Evolutionary conservation across 2,797 vertebrate species (phyloP), one percentile per base, ranked within the genome.

Genomic region (Bradypus variegatus): DNA sequence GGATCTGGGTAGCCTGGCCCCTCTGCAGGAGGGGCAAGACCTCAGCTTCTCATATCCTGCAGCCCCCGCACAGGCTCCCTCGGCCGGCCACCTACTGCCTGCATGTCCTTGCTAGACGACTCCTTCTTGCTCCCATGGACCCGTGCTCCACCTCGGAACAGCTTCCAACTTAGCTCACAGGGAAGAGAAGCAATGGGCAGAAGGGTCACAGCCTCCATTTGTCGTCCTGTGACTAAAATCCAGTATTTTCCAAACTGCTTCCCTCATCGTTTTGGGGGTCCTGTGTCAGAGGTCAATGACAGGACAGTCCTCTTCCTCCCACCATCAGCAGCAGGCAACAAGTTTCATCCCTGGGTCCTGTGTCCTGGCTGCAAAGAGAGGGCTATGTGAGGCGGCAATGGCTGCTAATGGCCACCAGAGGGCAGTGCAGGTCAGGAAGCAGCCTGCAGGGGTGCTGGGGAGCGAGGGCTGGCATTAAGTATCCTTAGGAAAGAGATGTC

Each of bases 401-500:
- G 23, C 53, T 80, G 5, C 1, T 0, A 0, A 0, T 0, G 77
- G 31, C 55, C 96, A 94, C 62, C n/a, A 93, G 94, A 95, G 83
- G 84, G 86, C 93, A 93, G 86, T 60, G 77, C 86, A 90, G 83
- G 88, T 33, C 86, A 94, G 87, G 79, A 77, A 86, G 72, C 38
- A 2, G 38, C 18, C 0, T 0, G 21, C 27, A 45, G 41, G 79
- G 9, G 8, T 6, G 8, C 8, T 21, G 3, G 2, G 6, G 5
- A 41, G 12, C 2, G 13, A 25, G 48, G 9, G 9, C 2, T 8
- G 6, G 3, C 45, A 5, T 41, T 48, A 8, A 7, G 4, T 5
- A 27, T 33, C 23, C n/a, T 21, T 2, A 8, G 31, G 13, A n/a
- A 21, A 41, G 29, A 76, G 19, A 65, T 29, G 4, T 72, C 25